Evolutionary conservation across 2,797 vertebrate species (phyloP), one percentile per base, ranked within the genome.

Genomic region (Iguana delicatissima): DNA sequence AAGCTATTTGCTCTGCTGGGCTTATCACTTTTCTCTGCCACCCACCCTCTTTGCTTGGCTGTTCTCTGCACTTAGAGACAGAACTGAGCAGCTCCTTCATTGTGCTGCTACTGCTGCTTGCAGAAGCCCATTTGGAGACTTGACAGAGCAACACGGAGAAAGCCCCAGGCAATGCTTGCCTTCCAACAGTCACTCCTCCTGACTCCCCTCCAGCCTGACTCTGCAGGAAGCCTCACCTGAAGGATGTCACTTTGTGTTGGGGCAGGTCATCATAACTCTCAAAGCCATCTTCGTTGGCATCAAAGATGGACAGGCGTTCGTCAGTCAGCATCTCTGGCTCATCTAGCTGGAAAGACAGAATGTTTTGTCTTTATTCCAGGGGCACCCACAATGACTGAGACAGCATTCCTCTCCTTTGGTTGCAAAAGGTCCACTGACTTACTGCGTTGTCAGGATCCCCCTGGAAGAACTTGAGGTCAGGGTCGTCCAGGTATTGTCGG

Each of bases 201-300:
- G 9, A 42, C 3, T 32, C 8, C 4, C 2, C 20, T 20, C n/a
- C 29, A 76, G 35, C 2, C 59, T 35, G 1, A 62, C 46, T 67
- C 22, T 50, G 42, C 73, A 84, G 2, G 2, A 57, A 52, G 59
- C 0, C 24, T 91, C 88, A 99, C 99, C 99, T 99, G 96, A 99
- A 99, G 83, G 97, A 98, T 0, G 99, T 99, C 85, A 99, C 98
- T 90, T 98, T 99, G 97, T 99, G 99, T 92, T 99, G 99, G 0
- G 99, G 99, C 13, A 99, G 96, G 62, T 98, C 98, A 6, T 99
- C 99, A 1, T 99, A 99, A 95, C 98, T 99, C 96, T 99, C 99
- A 87, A 99, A 99, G 0, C 98, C 99, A 29, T 99, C 98, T 69
- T 98, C 99, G 2, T 99, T 99, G 0, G 98, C 97, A 8, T 99